A percentile compares a stretch with the other conserved stretches of the same genome.
Conservation (phyloP, 1,140 invertebrate genomes). For the Nylanderia fulva region DNA sequence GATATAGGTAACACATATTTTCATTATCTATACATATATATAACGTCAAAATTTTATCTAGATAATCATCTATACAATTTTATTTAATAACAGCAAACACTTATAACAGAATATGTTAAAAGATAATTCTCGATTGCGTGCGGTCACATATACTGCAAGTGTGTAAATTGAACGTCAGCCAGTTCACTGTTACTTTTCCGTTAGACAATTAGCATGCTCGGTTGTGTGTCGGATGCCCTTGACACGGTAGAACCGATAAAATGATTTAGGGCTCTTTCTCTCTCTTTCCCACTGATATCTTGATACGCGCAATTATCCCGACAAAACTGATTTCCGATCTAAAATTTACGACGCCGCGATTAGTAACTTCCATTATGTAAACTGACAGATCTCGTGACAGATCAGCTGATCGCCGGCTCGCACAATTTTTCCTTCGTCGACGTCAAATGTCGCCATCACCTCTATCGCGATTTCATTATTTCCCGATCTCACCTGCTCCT, state of each 20-base stretch:
- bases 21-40: too few relatives aligned
- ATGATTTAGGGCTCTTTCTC: not conserved
- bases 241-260: constrained; percentile 24
- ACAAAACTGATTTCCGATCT: not conserved
- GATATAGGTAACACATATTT: too few relatives aligned
- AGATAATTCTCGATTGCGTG: not conserved
- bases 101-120: not conserved
- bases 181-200: constrained; percentile 53
- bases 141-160: not conserved
- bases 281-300: not conserved
- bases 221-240: constrained; percentile 15
- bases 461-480: not conserved
- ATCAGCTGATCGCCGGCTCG: too few relatives aligned
- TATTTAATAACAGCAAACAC: too few relatives aligned
- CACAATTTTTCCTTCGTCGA: not conserved
- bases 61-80: too few relatives aligned
- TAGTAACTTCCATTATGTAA: not conserved
- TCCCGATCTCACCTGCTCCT: not conserved
- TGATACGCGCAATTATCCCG: constrained; percentile 12
- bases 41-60: too few relatives aligned
- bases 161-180: constrained; percentile 49
- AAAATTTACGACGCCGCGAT: constrained; percentile 8
- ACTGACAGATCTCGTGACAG: not conserved
- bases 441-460: constrained; percentile 11
- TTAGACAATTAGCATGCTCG: constrained; percentile 50